These are phyloP conservation scores for Syrmaticus mikado DNA, from an alignment of 2,113 vertebrate species.

Conservation along the genomic window DNA sequence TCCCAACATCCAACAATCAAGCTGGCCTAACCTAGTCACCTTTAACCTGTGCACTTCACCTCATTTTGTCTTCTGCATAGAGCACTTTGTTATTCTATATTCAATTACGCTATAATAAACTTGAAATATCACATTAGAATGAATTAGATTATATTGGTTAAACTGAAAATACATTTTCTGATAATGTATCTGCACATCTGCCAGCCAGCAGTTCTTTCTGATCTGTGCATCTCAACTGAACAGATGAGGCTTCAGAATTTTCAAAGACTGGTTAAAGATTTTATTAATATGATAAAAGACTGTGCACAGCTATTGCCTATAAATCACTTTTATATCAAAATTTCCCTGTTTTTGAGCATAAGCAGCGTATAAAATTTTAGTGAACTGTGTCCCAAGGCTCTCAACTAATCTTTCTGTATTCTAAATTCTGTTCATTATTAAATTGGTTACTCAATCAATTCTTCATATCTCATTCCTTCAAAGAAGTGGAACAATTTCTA, in stretches of 20 bases:
- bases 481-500: slow-evolving; percentile 63
- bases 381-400: slow-evolving; percentile 39
- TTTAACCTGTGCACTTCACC: neutral
- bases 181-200: slow-evolving; percentile 62
- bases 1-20: neutral
- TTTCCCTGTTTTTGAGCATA: slow-evolving; percentile 31
- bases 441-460: slow-evolving; percentile 71
- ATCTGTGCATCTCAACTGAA: slow-evolving; percentile 27
- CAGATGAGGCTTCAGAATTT: slow-evolving; percentile 12
- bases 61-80: neutral
- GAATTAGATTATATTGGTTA: slow-evolving; percentile 57
- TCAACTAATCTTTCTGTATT: slow-evolving; percentile 51
- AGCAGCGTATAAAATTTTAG: slow-evolving; percentile 45
- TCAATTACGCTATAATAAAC: slow-evolving; percentile 41
- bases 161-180: slow-evolving; percentile 68
- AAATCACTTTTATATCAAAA: slow-evolving; percentile 62
- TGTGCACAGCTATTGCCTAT: slow-evolving; percentile 54
- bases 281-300: slow-evolving; percentile 68
- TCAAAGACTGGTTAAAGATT: slow-evolving; percentile 60
- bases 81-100: neutral
- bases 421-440: slow-evolving; percentile 72
- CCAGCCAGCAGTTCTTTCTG: slow-evolving; percentile 41
- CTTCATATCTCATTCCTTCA: slow-evolving; percentile 44
- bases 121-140: slow-evolving; percentile 39
- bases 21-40: neutral